Conservation (phyloP, 2,797 vertebrate genomes). For the Darevskia nairensis region DNA sequence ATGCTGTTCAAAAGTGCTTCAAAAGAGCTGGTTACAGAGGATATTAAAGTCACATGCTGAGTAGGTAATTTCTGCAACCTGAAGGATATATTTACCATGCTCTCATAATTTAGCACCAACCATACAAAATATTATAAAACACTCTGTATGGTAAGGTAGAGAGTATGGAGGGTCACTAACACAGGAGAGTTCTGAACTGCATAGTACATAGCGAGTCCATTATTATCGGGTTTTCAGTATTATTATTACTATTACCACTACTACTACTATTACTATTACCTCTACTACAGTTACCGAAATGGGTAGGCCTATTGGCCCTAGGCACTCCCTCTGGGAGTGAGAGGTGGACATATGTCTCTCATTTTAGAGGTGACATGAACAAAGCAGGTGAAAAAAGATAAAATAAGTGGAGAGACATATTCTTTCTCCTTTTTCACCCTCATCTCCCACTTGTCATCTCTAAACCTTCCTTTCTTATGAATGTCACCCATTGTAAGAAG, state of each 20-base stretch:
- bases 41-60: constrained; percentile 65
- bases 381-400: not conserved
- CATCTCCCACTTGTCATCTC: not conserved
- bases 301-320: not conserved
- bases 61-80: constrained; percentile 52
- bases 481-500: not conserved
- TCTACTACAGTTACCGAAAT: not conserved
- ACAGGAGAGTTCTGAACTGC: not conserved
- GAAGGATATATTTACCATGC: constrained; percentile 52
- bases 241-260: not conserved
- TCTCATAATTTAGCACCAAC: constrained; percentile 60
- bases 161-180: constrained; percentile 37
- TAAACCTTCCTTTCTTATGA: not conserved
- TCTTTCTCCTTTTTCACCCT: not conserved
- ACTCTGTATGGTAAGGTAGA: constrained; percentile 26
- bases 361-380: not conserved
- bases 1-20: constrained; percentile 39
- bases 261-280: not conserved
- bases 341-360: not conserved
- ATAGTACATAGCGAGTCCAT: not conserved
- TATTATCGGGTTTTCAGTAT: not conserved
- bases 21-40: constrained; percentile 60
- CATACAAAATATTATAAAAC: constrained; percentile 54
- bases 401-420: not conserved
- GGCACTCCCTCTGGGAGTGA: not conserved